Base-by-base conservation (phyloP, 1,140 invertebrate species). In the Choristoneura fumiferana region DNA sequence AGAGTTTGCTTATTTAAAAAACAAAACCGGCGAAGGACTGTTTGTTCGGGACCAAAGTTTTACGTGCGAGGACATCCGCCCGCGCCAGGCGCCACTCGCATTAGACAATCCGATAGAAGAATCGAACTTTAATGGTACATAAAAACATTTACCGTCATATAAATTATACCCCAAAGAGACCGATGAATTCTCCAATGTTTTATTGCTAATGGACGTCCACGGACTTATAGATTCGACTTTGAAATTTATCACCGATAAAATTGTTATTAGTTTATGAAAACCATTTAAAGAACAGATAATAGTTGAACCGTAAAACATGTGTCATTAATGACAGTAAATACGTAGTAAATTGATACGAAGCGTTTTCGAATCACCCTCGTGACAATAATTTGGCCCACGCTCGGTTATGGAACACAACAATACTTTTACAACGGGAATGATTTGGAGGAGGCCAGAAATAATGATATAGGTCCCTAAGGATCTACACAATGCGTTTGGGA, bases 101-200 rank as follows among this genome's bases (percentile, higher is more conserved):
- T 86, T 86, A 87, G 76, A 80, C 76, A 74, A 75, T 69, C 70
- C 78, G 80, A 86, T 86, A 88, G 69, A 67, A 73, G 71, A 77
- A 78, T 80, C 80, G 66, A 79, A 75, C 81, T 69, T 84, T 87
- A 85, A 85, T 84, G 76, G 73, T 75, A 81, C 82, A 84, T 84
- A 80, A 86, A 87, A 87, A 84, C 79, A 71, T 85, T 84, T 83
- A 84, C 70, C 78, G 80, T 69, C 78, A 80, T 80, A 86, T 88
- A 88, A 88, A 88, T 88, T 82, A 88, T 72, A 55, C 55, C 60
- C 65, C 63, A 81, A 87, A 87, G 80, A 72, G 76, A 75, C 83
- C 84, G 84, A 87, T 84, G 73, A 79, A 75, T 83, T 78, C 70
- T 76, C 37, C 65, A 73, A 78, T 82, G 78, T 81, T 83, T 84